Evolutionary conservation across 2,797 vertebrate genomes (phyloP).

Genomic region (Thripadectes ignobilis): DNA sequence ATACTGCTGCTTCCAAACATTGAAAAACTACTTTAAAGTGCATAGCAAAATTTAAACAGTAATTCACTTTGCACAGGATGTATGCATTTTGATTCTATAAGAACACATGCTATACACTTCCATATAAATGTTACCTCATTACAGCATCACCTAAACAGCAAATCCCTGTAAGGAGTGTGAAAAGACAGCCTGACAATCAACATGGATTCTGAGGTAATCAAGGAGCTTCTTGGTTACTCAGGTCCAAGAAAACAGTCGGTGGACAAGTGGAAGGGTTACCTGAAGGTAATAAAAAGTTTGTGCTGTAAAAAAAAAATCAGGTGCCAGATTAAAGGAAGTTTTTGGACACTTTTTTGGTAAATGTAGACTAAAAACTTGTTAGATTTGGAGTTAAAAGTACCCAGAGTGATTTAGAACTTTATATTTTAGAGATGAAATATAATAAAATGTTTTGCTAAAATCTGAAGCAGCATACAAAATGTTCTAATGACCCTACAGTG

Average conservation of each 20-base stretch:
- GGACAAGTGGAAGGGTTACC: not conserved
- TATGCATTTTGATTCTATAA: not conserved
- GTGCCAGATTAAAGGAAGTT: not conserved
- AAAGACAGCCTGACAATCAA: not conserved
- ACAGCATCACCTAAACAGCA: not conserved
- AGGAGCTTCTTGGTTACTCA: not conserved
- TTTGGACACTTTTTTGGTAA: not conserved
- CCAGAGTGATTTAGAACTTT: not conserved
- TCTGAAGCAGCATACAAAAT: not conserved
- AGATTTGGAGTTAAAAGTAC: not conserved
- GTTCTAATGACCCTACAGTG: not conserved
- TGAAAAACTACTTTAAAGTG: not conserved
- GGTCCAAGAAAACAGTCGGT: not conserved
- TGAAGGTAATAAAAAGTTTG: not conserved
- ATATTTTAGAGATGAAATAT: not conserved
- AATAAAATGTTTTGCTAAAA: not conserved
- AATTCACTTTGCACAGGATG: not conserved
- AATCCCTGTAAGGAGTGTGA: not conserved
- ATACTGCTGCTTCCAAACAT: not conserved
- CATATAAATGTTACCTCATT: not conserved
- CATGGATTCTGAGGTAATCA: not conserved
- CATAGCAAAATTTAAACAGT: not conserved
- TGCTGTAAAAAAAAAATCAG: not conserved
- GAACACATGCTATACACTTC: not conserved
- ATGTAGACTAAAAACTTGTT: not conserved